Base-by-base conservation (phyloP, 2,888 invertebrate genomes). In the Tortrix viridana region DNA sequence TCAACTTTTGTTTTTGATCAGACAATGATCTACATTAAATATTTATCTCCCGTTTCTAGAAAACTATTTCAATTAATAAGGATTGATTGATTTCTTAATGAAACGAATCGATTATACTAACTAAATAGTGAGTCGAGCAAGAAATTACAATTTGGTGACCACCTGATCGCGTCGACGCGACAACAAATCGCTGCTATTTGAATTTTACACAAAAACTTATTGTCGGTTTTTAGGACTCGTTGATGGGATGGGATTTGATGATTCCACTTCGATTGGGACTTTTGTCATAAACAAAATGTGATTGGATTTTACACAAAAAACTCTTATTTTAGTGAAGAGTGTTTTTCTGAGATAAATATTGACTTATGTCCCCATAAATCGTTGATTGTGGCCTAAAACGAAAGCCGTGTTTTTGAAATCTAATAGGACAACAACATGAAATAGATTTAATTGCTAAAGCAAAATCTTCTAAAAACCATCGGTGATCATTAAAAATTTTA, bases 71-170 rank as follows among this genome's bases (percentile, higher is more conserved):
- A 70, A 69, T 74, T 65, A 65, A 70, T 71, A 68, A 61, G 73
- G 52, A 69, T 62, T 69, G 72, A 73, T 76, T 76, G 74, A 71
- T 78, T 76, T 75, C 67, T 67, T 23, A 68, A 70, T 71, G 78
- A 73, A 74, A 78, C 80, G 74, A 82, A 81, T 80, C 73, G 78
- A 81, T 84, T 84, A 77, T 70, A 70, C 32, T 80, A 79, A 80
- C 77, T 80, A 78, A 77, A 79, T 76, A 75, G 75, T 76, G 71
- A 70, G 67, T 69, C 69, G 71, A 77, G 73, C 78, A 81, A 80
- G 75, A 82, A 80, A 79, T 78, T 72, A 75, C 68, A 71, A 70
- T 75, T 73, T 74, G 71, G 67, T 68, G 69, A 69, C 70, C 72
- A 71, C 69, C 66, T n/a, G 41, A 26, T 72, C 67, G 67, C 65